phyloP scores from a whole-genome alignment of 2,113 vertebrate species.

The Tupaia tana region DNA sequence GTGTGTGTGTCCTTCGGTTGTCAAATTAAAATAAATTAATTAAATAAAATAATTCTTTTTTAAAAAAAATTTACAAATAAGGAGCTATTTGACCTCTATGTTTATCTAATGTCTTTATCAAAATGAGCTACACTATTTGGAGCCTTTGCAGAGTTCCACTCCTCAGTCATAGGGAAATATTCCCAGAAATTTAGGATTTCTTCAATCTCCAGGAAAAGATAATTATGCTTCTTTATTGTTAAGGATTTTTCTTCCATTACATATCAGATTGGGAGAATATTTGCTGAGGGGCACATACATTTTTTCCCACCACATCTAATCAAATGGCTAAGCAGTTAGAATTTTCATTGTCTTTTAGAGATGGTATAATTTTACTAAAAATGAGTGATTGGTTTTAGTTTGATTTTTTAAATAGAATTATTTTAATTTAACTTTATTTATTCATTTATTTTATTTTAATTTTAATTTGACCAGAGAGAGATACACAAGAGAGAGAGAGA shows the following conservation, averaged over 20 bases:
- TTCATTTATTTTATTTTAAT: too few species aligned
- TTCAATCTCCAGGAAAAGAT: neutral
- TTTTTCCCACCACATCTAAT: neutral
- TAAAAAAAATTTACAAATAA: neutral
- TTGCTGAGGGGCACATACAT: neutral
- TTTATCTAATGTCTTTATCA: neutral
- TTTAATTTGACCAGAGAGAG: too few species aligned
- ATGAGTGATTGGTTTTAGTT: neutral
- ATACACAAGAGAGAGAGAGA: too few species aligned
- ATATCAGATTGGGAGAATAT: neutral
- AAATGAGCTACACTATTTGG: neutral
- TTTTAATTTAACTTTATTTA: too few species aligned
- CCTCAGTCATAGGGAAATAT: neutral
- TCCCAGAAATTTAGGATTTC: neutral
- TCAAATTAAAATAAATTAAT: too few species aligned
- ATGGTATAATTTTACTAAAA: slow-evolving; percentile 14
- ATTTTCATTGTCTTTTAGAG: neutral
- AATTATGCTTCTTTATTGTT: neutral
- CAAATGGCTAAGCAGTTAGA: neutral
- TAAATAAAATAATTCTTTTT: too few species aligned
- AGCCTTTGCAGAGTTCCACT: neutral
- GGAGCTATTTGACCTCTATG: neutral
- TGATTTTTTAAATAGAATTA: neutral
- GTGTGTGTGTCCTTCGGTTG: too few species aligned
- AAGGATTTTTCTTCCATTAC: neutral